Conservation (phyloP, 2,888 invertebrate genomes). For the Crepidodera aurea region DNA sequence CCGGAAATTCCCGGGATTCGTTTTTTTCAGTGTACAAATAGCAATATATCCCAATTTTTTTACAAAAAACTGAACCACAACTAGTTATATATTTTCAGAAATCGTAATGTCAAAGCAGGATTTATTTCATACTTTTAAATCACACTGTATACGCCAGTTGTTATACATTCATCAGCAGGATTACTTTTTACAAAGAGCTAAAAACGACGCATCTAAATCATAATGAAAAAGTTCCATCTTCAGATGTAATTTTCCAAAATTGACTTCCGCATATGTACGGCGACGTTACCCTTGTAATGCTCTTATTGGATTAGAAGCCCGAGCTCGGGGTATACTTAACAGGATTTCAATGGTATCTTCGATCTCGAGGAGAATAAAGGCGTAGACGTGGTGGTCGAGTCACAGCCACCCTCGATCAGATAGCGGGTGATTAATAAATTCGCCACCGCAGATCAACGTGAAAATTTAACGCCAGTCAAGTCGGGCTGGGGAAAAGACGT, state of each 20-base stretch:
- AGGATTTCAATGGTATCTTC: constrained; percentile 37
- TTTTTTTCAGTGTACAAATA: too few relatives aligned
- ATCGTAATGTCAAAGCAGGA: too few relatives aligned
- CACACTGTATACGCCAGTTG: too few relatives aligned
- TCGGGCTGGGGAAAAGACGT: constrained; percentile 29
- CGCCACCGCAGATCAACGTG: constrained; percentile 50
- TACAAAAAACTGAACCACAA: too few relatives aligned
- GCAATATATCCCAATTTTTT: too few relatives aligned
- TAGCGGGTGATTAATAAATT: constrained; percentile 55
- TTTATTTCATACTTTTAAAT: too few relatives aligned
- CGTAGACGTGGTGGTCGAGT: constrained; percentile 35
- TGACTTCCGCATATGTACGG: constrained; percentile 1
- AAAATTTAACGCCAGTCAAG: constrained; percentile 56
- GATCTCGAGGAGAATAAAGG: constrained; percentile 35
- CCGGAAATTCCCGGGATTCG: too few relatives aligned
- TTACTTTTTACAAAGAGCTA: too few relatives aligned
- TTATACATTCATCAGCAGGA: too few relatives aligned
- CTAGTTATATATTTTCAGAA: too few relatives aligned
- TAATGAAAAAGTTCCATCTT: not conserved
- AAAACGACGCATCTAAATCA: not conserved
- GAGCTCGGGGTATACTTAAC: constrained; percentile 20
- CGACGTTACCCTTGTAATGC: constrained; percentile 6
- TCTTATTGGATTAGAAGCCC: constrained; percentile 13
- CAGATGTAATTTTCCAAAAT: not conserved
- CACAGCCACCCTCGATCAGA: constrained; percentile 51